These are phyloP conservation scores for Drosophila sproati DNA, from an alignment of 1,140 invertebrate genomes.

Conservation along the genomic window DNA sequence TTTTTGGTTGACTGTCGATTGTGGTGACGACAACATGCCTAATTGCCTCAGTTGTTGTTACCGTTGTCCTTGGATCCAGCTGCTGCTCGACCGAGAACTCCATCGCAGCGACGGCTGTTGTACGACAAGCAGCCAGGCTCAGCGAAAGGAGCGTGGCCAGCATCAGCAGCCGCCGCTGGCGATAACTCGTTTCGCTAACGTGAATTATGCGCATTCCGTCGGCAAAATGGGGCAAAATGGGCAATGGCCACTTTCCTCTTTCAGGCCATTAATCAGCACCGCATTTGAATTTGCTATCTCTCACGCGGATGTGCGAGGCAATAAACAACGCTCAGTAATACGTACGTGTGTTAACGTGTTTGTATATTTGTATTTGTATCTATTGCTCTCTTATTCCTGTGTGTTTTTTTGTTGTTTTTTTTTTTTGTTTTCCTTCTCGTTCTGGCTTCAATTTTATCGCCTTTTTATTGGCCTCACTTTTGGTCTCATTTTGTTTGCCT, in stretches of 20 bases:
- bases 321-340: conserved; percentile 30
- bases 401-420: conserved; percentile 34
- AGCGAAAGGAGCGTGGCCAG: conserved; percentile 36
- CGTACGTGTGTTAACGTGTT: neutral
- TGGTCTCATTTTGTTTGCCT: conserved; percentile 69
- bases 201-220: conserved; percentile 79
- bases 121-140: conserved; percentile 25
- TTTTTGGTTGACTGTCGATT: neutral
- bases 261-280: conserved; percentile 77
- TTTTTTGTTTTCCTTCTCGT: conserved; percentile 13
- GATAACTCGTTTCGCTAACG: conserved; percentile 49
- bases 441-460: conserved; percentile 78
- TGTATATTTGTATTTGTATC: neutral
- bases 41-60: conserved; percentile 38
- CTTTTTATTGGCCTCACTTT: conserved; percentile 81
- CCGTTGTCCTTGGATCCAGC: conserved; percentile 2
- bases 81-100: conserved; percentile 64
- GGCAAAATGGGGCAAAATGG: conserved; percentile 55
- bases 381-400: conserved; percentile 11
- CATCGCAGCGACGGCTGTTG: conserved; percentile 49
- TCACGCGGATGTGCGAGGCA: conserved; percentile 41
- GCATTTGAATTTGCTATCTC: conserved; percentile 68
- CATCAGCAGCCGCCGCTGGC: conserved; percentile 12
- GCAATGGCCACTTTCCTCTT: conserved; percentile 39
- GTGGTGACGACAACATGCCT: conserved; percentile 13